These are phyloP conservation scores for Tympanuchus pallidicinctus DNA, from an alignment of 2,113 vertebrate species.

Conservation along the genomic window DNA sequence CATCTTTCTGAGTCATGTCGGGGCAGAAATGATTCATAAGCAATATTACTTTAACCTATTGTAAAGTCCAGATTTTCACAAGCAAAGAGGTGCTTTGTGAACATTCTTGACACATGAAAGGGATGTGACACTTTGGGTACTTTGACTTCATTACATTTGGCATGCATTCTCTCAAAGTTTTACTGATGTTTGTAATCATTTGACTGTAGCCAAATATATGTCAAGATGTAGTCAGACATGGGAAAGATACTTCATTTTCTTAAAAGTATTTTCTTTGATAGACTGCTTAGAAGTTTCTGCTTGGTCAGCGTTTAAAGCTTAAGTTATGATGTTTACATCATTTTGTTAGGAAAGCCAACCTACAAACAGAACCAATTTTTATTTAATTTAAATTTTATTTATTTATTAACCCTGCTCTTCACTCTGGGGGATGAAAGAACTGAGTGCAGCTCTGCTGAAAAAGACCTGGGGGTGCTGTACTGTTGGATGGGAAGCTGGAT, in stretches of 20 bases:
- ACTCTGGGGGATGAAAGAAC: too few species aligned
- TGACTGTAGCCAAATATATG: background rate
- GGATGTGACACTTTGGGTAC: fast-evolving
- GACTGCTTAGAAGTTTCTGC: background rate
- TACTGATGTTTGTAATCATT: background rate
- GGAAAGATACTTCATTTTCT: background rate
- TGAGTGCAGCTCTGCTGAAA: too few species aligned
- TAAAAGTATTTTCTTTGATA: background rate
- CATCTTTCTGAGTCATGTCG: background rate
- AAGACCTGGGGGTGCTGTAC: too few species aligned
- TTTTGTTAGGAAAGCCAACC: background rate
- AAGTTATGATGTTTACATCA: background rate
- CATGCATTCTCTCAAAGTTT: background rate
- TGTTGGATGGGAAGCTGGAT: too few species aligned
- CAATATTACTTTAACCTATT: background rate
- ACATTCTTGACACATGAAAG: background rate
- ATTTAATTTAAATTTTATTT: too few species aligned
- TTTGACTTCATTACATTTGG: background rate
- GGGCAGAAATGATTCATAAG: background rate
- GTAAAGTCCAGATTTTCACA: background rate
- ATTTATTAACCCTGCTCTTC: too few species aligned
- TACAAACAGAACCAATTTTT: background rate
- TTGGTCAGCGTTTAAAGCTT: background rate
- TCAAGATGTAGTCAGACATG: background rate
- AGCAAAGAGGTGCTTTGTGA: background rate